Percentiles rank a stretch among this genome's conserved stretches.
phyloP scores from a whole-genome alignment of 2,113 vertebrate species.

The Catagonus wagneri region DNA sequence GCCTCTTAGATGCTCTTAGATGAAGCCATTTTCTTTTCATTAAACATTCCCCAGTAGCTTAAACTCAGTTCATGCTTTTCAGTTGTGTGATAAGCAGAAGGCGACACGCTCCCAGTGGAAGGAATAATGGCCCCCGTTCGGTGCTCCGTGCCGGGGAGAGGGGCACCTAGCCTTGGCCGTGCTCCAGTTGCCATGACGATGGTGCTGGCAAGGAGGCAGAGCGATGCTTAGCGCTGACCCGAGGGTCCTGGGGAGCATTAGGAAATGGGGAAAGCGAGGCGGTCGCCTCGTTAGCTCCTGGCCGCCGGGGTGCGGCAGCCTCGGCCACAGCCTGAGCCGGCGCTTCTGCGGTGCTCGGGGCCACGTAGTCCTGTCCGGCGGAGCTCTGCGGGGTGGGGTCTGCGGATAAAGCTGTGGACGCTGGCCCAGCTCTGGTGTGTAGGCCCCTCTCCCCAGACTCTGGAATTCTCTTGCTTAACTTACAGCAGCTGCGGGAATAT shows the following conservation, averaged over 20 bases:
- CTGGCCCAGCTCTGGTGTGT: not conserved
- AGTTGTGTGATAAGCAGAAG: not conserved
- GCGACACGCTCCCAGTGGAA: not conserved
- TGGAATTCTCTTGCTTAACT: not conserved
- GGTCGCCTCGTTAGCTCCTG: too few species aligned
- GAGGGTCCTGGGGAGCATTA: not conserved
- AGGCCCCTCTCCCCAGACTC: not conserved
- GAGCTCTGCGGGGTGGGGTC: not conserved
- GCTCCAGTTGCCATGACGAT: not conserved
- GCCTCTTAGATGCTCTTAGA: not conserved
- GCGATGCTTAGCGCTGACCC: not conserved
- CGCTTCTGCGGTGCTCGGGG: fast-evolving
- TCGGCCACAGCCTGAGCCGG: not conserved
- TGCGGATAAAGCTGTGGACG: fast-evolving
- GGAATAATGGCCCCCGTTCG: not conserved
- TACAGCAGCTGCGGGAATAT: not conserved
- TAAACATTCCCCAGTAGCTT: not conserved
- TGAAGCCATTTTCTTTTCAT: not conserved
- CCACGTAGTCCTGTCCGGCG: not conserved
- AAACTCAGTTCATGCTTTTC: not conserved
- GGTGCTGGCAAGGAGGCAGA: not conserved
- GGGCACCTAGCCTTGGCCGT: not conserved
- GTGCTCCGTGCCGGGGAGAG: not conserved
- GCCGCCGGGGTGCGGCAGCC: not conserved
- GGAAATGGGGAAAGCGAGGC: not conserved